Conservation (phyloP, 2,797 vertebrate genomes). For the Discoglossus pictus region DNA sequence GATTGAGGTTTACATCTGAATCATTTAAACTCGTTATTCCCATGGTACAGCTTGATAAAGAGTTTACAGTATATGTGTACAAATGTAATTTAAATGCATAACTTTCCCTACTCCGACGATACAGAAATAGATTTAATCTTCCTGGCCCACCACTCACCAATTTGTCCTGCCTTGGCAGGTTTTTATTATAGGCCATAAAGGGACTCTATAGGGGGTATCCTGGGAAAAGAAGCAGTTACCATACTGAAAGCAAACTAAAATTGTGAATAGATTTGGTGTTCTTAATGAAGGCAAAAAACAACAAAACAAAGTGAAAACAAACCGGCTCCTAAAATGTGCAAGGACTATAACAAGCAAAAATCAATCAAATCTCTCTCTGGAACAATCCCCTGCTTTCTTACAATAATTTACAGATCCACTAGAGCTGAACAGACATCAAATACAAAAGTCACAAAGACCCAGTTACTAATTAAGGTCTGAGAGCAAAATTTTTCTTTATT, state of each 20-base stretch:
- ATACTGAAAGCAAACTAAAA: conserved; percentile 44
- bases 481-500: conserved; percentile 33
- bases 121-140: conserved; percentile 47
- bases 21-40: conserved; percentile 11
- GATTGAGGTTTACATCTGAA: too few species aligned
- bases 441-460: conserved; percentile 42
- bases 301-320: conserved; percentile 57
- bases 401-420: conserved; percentile 48
- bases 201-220: conserved; percentile 51
- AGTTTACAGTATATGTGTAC: conserved; percentile 11
- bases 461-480: conserved; percentile 51
- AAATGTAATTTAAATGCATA: too few species aligned
- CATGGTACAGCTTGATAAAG: conserved; percentile 15
- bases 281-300: conserved; percentile 58
- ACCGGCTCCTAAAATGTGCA: conserved; percentile 56
- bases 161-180: conserved; percentile 53
- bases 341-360: conserved; percentile 50
- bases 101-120: conserved; percentile 39
- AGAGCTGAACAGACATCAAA: conserved; percentile 49
- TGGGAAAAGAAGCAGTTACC: conserved; percentile 54
- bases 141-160: conserved; percentile 36
- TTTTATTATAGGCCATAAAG: conserved; percentile 59
- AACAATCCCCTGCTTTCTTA: conserved; percentile 52
- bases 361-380: conserved; percentile 56
- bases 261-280: conserved; percentile 49